Conservation (phyloP, 2,888 invertebrate genomes). For the Hypselothyrea guttata region DNA sequence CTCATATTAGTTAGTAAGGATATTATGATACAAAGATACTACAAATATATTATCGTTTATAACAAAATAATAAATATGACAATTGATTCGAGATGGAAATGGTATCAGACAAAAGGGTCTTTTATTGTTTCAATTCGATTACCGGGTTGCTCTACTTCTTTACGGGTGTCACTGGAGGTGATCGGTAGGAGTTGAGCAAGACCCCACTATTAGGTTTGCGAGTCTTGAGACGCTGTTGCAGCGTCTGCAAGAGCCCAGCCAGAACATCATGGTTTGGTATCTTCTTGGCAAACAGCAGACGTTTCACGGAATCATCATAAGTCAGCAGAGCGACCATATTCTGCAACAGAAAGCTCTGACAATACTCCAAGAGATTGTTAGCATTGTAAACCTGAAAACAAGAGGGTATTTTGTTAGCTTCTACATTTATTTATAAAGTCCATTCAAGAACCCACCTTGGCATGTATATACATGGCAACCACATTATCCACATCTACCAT, state of each 20-base stretch:
- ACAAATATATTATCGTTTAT: conserved; percentile 45
- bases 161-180: conserved; percentile 68
- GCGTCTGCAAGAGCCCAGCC: conserved; percentile 89
- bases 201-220: conserved; percentile 81
- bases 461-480: conserved; percentile 95
- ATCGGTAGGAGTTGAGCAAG: conserved; percentile 73
- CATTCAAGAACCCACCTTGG: conserved; percentile 85
- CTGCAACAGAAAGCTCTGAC: conserved; percentile 94
- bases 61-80: conserved; percentile 73
- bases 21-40: conserved; percentile 63
- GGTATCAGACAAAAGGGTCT: not conserved
- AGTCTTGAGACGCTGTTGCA: conserved; percentile 91
- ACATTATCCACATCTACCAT: conserved; percentile 94
- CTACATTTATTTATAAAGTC: not conserved
- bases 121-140: too few relatives aligned
- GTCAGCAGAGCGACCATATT: conserved; percentile 97
- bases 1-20: conserved; percentile 6
- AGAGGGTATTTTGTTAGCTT: not conserved
- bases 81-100: conserved; percentile 11
- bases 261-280: conserved; percentile 94
- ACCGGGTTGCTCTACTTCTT: conserved; percentile 49
- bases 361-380: conserved; percentile 92
- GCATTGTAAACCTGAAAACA: conserved; percentile 90
- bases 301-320: conserved; percentile 94
- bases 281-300: conserved; percentile 93